These are phyloP conservation scores for Triplophysa tibetana DNA, from an alignment of 2,113 vertebrate genomes.

Conservation along the genomic window DNA sequence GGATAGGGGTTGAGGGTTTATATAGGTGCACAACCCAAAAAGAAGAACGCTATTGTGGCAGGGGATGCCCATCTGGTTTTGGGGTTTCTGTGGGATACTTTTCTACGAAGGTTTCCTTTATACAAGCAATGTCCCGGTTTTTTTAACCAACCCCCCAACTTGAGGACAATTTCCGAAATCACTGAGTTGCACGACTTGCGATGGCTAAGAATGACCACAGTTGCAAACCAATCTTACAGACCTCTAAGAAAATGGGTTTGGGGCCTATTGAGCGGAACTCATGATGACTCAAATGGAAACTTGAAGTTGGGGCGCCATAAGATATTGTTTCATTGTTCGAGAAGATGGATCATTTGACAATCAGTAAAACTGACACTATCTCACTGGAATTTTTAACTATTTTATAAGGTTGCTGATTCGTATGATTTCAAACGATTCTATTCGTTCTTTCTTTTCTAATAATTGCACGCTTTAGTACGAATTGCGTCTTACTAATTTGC, in stretches of 20 bases:
- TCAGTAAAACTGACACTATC: no score
- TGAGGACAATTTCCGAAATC: constrained; percentile 15
- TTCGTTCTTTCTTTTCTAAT: no score
- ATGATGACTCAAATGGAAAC: neutral
- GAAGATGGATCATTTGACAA: no score
- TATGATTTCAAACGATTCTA: no score
- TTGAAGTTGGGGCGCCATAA: neutral
- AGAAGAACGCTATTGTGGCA: constrained; percentile 14
- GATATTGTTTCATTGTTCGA: neutral
- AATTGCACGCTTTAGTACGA: no score
- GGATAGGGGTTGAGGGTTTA: constrained; percentile 50
- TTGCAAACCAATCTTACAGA: neutral
- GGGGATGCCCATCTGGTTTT: constrained; percentile 43
- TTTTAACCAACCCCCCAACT: constrained; percentile 17
- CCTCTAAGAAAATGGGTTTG: neutral
- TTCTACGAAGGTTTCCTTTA: constrained; percentile 46
- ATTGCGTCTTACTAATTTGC: no score
- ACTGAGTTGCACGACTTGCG: neutral
- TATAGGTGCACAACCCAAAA: constrained; percentile 31
- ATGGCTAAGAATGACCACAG: neutral
- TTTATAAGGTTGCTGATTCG: no score
- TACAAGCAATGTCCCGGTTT: constrained; percentile 33
- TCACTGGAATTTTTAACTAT: no score
- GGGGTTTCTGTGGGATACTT: constrained; percentile 50
- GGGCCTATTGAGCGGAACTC: neutral